Conservation (phyloP, 2,797 vertebrate genomes). For the Lithobates pipiens region DNA sequence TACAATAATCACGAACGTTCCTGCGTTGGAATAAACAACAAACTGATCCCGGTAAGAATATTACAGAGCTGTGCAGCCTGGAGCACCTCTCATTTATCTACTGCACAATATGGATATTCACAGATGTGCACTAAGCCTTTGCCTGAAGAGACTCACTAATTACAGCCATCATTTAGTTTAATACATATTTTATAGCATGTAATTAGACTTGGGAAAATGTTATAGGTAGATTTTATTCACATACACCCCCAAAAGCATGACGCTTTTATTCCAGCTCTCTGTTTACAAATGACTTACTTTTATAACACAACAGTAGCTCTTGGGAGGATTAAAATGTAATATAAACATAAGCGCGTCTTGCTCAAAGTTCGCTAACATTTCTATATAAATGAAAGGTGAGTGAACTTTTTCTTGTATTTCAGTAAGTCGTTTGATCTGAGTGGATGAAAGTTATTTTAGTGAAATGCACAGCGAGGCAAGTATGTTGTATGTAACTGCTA, state of each 20-base stretch:
- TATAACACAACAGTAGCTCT: slow-evolving; percentile 36
- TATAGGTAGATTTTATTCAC: slow-evolving; percentile 32
- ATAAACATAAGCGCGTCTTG: slow-evolving; percentile 9
- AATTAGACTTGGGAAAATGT: slow-evolving; percentile 51
- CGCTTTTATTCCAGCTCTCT: slow-evolving; percentile 24
- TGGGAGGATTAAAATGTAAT: slow-evolving; percentile 32
- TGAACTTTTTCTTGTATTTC: background rate
- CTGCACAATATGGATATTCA: slow-evolving; percentile 45
- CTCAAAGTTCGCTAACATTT: background rate
- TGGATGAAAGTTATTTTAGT: background rate
- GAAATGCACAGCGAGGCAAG: too few relatives aligned
- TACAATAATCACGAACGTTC: slow-evolving; percentile 20
- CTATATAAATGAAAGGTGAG: background rate
- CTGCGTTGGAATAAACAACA: slow-evolving; percentile 22
- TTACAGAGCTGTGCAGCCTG: slow-evolving; percentile 6
- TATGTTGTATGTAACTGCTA: too few relatives aligned
- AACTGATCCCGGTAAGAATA: slow-evolving; percentile 28
- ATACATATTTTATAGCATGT: slow-evolving; percentile 57
- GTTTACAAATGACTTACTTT: slow-evolving; percentile 53
- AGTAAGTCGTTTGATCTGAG: background rate
- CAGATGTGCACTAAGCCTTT: slow-evolving; percentile 46
- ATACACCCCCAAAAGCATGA: slow-evolving; percentile 44
- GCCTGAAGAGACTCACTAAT: slow-evolving; percentile 51
- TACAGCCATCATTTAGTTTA: slow-evolving; percentile 52
- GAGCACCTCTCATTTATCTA: slow-evolving; percentile 32